phyloP scores from a whole-genome alignment of 2,113 vertebrate species.

The Porphyrio hochstetteri region DNA sequence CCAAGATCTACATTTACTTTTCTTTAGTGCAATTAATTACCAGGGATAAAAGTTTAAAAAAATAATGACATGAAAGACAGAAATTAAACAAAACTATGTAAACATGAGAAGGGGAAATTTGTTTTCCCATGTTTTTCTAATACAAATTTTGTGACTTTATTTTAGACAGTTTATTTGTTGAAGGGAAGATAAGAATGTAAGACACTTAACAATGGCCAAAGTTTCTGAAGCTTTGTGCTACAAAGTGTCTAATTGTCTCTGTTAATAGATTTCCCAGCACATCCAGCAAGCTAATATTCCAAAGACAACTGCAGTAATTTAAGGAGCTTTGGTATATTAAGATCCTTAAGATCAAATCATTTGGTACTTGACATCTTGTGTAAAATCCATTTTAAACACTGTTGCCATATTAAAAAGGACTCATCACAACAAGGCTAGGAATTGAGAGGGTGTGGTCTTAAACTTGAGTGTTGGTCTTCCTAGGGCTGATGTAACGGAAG shows the following conservation, averaged over 20 bases:
- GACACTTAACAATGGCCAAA: background rate
- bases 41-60: constrained; percentile 53
- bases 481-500: background rate
- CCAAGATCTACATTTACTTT: constrained; percentile 53
- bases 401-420: background rate
- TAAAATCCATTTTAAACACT: background rate
- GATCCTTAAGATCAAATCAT: background rate
- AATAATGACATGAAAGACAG: constrained; percentile 44
- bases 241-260: background rate
- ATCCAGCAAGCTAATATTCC: background rate
- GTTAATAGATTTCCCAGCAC: background rate
- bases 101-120: constrained; percentile 31
- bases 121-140: constrained; percentile 27
- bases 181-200: constrained; percentile 9
- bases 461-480: background rate
- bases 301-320: background rate
- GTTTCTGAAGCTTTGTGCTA: background rate
- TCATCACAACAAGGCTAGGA: background rate
- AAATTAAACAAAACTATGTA: constrained; percentile 50
- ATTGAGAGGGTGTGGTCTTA: background rate
- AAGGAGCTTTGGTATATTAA: background rate
- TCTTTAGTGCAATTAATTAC: constrained; percentile 50
- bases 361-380: background rate
- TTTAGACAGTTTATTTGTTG: constrained; percentile 36
- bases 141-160: background rate